Conservation (phyloP, 1,140 invertebrate genomes). For the Temnothorax longispinosus region DNA sequence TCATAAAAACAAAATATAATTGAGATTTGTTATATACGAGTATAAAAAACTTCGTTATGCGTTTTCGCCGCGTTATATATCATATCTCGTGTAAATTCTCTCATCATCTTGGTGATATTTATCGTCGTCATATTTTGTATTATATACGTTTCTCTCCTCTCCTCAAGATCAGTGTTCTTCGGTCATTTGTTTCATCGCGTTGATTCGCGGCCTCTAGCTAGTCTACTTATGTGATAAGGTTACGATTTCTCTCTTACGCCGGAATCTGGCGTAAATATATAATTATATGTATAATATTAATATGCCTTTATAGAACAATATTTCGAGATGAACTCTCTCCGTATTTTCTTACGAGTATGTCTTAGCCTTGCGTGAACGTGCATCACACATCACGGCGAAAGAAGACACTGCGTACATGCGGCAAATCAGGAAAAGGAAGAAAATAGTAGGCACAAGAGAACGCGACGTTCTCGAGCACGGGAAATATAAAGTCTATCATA, state of each 20-base stretch:
- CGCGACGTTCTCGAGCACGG: background rate
- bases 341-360: constrained; percentile 3
- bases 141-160: constrained; percentile 22
- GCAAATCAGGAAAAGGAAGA: constrained; percentile 35
- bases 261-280: constrained; percentile 60
- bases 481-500: background rate
- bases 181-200: constrained; percentile 51
- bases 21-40: constrained; percentile 74
- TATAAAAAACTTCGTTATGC: constrained; percentile 74
- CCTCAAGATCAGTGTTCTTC: constrained; percentile 29
- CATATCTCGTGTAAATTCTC: constrained; percentile 50
- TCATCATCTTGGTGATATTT: constrained; percentile 45
- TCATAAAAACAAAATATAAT: constrained; percentile 76
- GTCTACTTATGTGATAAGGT: constrained; percentile 81
- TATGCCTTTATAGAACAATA: constrained; percentile 57
- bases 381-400: constrained; percentile 35
- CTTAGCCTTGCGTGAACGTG: constrained; percentile 35
- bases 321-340: constrained; percentile 44
- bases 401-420: constrained; percentile 28
- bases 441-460: background rate
- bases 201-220: constrained; percentile 80
- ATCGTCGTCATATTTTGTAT: constrained; percentile 51
- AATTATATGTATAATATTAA: constrained; percentile 64
- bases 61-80: constrained; percentile 67
- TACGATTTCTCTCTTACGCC: constrained; percentile 32